Evolutionary conservation across 2,888 invertebrate species (phyloP), one percentile per base, ranked within the genome.

Genomic region (Pyrrhosoma nymphula): DNA sequence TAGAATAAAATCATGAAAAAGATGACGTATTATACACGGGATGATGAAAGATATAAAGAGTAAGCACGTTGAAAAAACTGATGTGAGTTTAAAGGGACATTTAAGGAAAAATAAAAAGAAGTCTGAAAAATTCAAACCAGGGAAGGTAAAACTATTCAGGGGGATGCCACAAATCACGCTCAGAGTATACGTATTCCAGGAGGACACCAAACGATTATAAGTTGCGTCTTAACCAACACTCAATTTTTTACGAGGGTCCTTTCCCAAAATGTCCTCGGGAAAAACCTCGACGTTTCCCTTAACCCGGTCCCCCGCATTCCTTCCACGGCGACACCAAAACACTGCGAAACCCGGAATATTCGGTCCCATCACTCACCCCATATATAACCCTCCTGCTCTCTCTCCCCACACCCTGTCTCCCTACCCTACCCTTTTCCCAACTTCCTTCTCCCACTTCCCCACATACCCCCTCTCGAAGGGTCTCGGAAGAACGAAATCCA

Each of bases 341-440:
- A 93, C 69, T 93, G 47, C 89, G 89, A 47, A 89, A 56, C 63
- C 39, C 63, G 35, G 93, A 93, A 93, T 93, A 93, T 93, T 93
- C 93, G 93, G 69, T 93, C 39, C 93, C 93, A 93, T 93, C 91
- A 91, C 63, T 91, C 91, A 69, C 63, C 69, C 93, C 20, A 93
- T 63, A 91, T 60, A 60, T 20, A 47, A 82, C n/a, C 90, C 90
- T 20, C 20, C 60, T 14, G 20, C 69, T 26, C 69, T 26, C 1
- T 69, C 69, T n/a, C 69, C 23, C 26, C 69, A 82, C 23, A 8
- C 14, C 82, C 82, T 35, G 8, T 2, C 4, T 4, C 16, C 30
- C 30, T 8, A 82, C 82, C 82, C 35, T 82, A 35, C 14, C 30
- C 26, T 30, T n/a, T n/a, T 30, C 75, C 35, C 82, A 3, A 47